Evolutionary conservation across 1,140 invertebrate species (phyloP), one percentile per base, ranked within the genome.

Genomic region (Magallana ariakensis): DNA sequence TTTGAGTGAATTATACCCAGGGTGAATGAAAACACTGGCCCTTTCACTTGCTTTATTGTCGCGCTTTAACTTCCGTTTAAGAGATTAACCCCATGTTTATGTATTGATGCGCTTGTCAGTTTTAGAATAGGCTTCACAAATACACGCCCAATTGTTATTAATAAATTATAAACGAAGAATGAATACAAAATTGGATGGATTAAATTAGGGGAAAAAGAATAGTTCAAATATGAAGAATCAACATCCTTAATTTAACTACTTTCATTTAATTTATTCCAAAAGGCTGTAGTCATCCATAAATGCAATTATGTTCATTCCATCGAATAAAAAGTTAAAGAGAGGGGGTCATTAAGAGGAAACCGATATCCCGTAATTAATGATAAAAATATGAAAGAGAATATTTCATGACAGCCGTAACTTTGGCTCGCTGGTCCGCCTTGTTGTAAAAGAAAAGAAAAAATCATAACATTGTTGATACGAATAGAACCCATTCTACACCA

Each of bases 291-390:
- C 66, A 75, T 75, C 22, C 66, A 9, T 22, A 26, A 26, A 75
- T 75, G 22, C 9, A 75, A 75, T 75, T 75, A 75, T 26, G 66
- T 26, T 75, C 66, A 75, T 75, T 75, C 66, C 66, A 26, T 33
- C 26, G 66, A 75, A 75, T 33, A 33, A 75, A 60, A 60, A 13
- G 33, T 26, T 19, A 26, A 26, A 75, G 33, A 75, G 22, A 26
- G 66, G 33, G 15, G 19, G 15, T 26, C 22, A 75, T 75, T 75
- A 75, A 13, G 15, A 9, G 66, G 66, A 75, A 75, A 75, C 66
- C 22, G 66, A 75, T 75, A 75, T 75, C 66, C 22, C 33, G 0
- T 75, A 75, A 75, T 75, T 75, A 75, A 75, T 26, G 66, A 75
- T 19, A 75, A 22, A 33, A 75, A 26, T 26, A 75, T 75, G 33